phyloP scores from a whole-genome alignment of 2,113 vertebrate genomes.

The Mandrillus leucophaeus region DNA sequence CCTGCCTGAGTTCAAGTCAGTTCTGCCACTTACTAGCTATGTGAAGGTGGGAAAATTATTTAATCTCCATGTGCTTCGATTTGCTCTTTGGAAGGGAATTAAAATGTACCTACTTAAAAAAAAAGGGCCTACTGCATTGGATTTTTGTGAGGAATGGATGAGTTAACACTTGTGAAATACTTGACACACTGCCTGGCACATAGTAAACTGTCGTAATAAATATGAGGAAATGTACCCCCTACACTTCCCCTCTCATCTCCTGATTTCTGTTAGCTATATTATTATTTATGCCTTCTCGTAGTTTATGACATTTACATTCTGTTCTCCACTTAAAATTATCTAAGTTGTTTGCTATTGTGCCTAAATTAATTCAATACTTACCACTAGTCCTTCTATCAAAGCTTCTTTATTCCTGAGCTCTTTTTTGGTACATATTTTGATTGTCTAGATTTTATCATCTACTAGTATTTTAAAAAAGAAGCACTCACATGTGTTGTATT shows the following conservation, averaged over 20 bases:
- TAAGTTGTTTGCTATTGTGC: neutral
- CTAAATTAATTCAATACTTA: constrained; percentile 30
- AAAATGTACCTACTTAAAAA: neutral
- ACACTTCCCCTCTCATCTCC: neutral
- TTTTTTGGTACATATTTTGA: constrained; percentile 32
- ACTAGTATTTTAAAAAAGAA: neutral
- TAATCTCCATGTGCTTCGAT: neutral
- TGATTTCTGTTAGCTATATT: constrained; percentile 38
- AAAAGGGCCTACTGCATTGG: neutral
- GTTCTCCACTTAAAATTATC: neutral
- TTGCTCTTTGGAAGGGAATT: constrained; percentile 24
- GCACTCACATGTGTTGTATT: neutral
- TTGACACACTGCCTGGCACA: neutral
- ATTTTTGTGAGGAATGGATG: neutral
- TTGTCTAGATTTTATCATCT: constrained; percentile 14
- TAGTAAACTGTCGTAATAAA: neutral
- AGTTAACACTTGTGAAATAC: constrained; percentile 10
- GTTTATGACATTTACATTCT: neutral
- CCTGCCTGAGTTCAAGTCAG: neutral
- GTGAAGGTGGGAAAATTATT: neutral
- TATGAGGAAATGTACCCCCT: neutral
- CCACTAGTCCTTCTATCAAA: neutral
- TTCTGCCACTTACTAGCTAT: neutral
- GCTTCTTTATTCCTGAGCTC: constrained; percentile 17
- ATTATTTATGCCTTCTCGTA: constrained; percentile 24